phyloP scores from a whole-genome alignment of 30 jellyfish, hydroid and myxozoan genomes.

The Pelagia noctiluca region DNA sequence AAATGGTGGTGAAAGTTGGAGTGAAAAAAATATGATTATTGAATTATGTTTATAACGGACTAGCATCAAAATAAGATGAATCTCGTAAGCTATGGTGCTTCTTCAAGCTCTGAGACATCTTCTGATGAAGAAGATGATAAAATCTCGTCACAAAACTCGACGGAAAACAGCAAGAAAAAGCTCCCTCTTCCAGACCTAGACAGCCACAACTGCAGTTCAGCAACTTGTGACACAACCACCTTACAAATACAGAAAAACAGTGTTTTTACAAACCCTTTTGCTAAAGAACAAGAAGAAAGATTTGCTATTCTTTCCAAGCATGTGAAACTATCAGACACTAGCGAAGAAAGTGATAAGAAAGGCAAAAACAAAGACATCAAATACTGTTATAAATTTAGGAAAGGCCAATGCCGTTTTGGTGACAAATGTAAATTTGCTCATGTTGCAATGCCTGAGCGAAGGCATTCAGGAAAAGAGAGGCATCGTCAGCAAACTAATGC shows the following conservation, averaged over 20 bases:
- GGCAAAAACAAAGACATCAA: background rate
- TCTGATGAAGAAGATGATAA: constrained; percentile 15
- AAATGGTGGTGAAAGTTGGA: too few species aligned
- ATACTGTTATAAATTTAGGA: constrained; percentile 7
- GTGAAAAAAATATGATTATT: too few species aligned
- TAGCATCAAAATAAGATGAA: constrained; percentile 29
- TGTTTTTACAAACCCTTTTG: constrained; percentile 51
- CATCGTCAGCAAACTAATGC: background rate
- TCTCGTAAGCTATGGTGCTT: constrained; percentile 13
- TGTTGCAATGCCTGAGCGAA: constrained; percentile 11
- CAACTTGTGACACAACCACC: background rate
- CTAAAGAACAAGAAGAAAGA: constrained; percentile 29
- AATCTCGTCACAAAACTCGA: background rate
- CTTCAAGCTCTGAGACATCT: constrained; percentile 27
- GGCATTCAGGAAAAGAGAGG: background rate
- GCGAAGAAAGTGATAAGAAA: background rate
- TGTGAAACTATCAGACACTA: constrained; percentile 32
- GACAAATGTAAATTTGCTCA: constrained; percentile 57
- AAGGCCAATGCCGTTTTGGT: constrained; percentile 29
- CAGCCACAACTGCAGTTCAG: background rate
- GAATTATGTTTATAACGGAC: too few species aligned
- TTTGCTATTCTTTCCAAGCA: constrained; percentile 52
- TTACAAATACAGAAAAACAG: constrained; percentile 11
- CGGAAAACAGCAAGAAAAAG: background rate
- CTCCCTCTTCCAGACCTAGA: constrained; percentile 66